Base-by-base conservation (phyloP, 2,888 invertebrate genomes). In the Nomada ferruginata region DNA sequence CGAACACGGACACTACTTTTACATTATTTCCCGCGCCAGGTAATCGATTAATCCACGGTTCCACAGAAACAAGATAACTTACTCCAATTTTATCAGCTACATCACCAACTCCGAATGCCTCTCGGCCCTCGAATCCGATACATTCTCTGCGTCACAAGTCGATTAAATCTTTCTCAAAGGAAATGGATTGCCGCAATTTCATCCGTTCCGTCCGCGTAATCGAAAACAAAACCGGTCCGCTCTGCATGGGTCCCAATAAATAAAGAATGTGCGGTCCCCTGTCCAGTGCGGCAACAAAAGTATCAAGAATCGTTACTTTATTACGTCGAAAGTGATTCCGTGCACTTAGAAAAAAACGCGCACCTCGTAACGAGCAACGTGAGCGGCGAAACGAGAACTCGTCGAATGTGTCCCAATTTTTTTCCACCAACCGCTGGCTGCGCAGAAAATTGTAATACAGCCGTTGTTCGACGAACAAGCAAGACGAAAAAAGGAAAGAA, bases 221-320 rank as follows among this genome's bases (percentile, higher is more conserved):
- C 72, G 72, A 53, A 70, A 59, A 63, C 61, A 59, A 52, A 66
- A 60, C 66, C 60, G 57, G 61, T 66, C 66, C 36, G 59, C 75
- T 53, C 44, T n/a, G 61, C 68, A 73, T 59, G 29, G 57, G 18
- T 78, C 61, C 47, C 55, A 50, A 74, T 66, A 66, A 65, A 74
- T 74, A 59, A 50, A 29, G 29, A 63, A 65, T 59, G 57, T 13
- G 23, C 42, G 63, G 57, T 23, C 61, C 69, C 53, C 10, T 23
- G 55, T 29, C 53, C n/a, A 61, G 42, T 29, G 53, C 60, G 60
- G 52, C 64, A 68, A 75, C 20, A 75, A 75, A 70, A 74, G 64
- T 79, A 63, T 79, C 50, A 70, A 64, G 52, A 73, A 66, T 71
- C 20, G 23, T 76, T 71, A 52, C 52, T 70, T 76, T 76, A 76